Evolutionary conservation across 2,113 vertebrate species (phyloP), one percentile per base, ranked within the genome.

Genomic region (Grallaria varia): DNA sequence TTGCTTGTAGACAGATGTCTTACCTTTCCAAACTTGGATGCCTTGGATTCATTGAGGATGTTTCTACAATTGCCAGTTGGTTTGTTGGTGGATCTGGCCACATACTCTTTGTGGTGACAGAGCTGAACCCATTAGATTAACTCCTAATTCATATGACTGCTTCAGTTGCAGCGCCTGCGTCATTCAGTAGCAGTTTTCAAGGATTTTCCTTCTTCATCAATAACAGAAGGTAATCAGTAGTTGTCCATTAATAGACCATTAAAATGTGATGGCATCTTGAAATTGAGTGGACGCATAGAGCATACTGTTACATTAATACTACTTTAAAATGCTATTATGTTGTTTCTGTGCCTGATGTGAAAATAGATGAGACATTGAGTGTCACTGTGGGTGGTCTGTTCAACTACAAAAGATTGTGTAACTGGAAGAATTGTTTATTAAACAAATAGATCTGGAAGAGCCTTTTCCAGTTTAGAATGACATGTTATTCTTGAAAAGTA

Each of bases 51-150:
- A 95, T 94, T 95, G 91, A 62, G 37, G 28, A 66, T 88, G 60
- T 92, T 96, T 96, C 60, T 95, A 53, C 84, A 93, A 88, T 89
- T 93, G 76, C 90, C 95, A 96, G 77, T 52, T 72, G 83, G 92
- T 95, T 95, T 93, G 84, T 88, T 94, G 84, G 91, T 93, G 81
- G 79, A 94, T 97, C 76, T 92, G 90, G 63, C 87, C 55, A 40
- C 56, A 8, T 72, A 23, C 53, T 80, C 56, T 63, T 67, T 94
- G 72, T 73, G 94, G 53, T 74, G 71, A 67, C 64, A 93, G 84
- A 94, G 62, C 93, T 95, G 85, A 79, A 52, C 35, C 75, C 8
- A 5, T 63, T 56, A 68, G 37, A 31, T 83, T 42, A 49, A 42
- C 24, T 42, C 10, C 1, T 58, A 52, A 52, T 12, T 63, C 47